Percentiles rank a stretch among this genome's conserved stretches.
Conservation (phyloP, 2,888 invertebrate species). For the Lithophane semibrunnea region DNA sequence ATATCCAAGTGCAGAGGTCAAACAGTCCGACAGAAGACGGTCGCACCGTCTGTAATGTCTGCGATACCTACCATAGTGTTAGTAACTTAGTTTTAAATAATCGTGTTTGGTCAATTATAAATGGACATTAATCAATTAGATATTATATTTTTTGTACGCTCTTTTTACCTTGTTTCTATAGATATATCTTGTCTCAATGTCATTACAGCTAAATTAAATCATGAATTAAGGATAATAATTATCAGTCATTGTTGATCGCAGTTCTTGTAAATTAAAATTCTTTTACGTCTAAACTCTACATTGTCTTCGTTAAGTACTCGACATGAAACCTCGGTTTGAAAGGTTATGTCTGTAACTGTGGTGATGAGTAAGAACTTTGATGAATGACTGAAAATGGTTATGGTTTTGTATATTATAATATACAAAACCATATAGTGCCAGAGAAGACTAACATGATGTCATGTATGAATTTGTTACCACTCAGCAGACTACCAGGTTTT, state of each 20-base stretch:
- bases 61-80: background rate
- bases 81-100: background rate
- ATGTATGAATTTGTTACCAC: background rate
- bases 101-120: background rate
- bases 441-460: background rate
- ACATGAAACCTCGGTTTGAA: constrained; percentile 23
- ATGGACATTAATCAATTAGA: background rate
- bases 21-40: constrained; percentile 2
- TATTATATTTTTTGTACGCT: background rate
- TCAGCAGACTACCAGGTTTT: no score
- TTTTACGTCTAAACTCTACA: constrained; percentile 23
- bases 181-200: constrained; percentile 40
- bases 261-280: constrained; percentile 41
- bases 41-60: constrained; percentile 6
- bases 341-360: background rate
- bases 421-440: background rate
- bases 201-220: constrained; percentile 35
- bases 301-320: constrained; percentile 41
- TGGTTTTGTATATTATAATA: no score
- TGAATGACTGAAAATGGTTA: background rate
- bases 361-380: background rate
- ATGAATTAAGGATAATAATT: constrained; percentile 43
- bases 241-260: constrained; percentile 52
- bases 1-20: constrained; percentile 48
- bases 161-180: constrained; percentile 1